Conservation (phyloP, 1,140 invertebrate species). For the Drosophila watanabei region DNA sequence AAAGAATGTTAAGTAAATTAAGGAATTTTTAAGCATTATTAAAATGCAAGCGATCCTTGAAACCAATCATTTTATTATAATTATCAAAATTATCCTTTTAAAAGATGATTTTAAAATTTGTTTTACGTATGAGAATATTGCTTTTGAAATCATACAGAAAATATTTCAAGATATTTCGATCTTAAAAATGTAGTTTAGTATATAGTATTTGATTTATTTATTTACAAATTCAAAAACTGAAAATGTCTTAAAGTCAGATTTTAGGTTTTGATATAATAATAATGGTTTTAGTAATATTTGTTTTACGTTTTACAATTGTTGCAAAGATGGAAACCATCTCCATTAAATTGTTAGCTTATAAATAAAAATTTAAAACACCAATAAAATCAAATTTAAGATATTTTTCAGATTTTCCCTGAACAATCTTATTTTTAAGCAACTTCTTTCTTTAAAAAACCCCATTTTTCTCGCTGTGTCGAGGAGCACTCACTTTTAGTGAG, state of each 20-base stretch:
- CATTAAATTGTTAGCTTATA: not conserved
- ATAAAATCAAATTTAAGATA: not conserved
- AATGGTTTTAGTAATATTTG: no score
- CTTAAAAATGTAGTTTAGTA: no score
- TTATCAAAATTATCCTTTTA: not conserved
- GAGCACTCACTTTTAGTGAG: constrained; percentile 46
- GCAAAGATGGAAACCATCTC: no score
- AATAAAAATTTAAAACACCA: not conserved
- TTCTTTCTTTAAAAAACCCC: no score
- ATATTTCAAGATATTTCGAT: not conserved
- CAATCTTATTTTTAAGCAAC: no score
- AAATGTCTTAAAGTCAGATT: no score
- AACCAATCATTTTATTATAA: not conserved
- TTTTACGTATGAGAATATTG: no score
- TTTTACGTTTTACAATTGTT: not conserved
- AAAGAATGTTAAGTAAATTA: not conserved
- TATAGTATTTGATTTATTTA: no score
- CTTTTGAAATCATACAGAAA: not conserved
- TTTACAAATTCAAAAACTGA: no score
- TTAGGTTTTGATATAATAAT: no score
- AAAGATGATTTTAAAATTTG: no score
- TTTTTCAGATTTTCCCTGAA: no score
- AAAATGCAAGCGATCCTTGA: not conserved
- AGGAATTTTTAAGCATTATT: not conserved
- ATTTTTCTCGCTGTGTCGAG: constrained; percentile 8